phyloP scores from a whole-genome alignment of 2,888 invertebrate genomes.

The Tuberolachnus salignus region DNA sequence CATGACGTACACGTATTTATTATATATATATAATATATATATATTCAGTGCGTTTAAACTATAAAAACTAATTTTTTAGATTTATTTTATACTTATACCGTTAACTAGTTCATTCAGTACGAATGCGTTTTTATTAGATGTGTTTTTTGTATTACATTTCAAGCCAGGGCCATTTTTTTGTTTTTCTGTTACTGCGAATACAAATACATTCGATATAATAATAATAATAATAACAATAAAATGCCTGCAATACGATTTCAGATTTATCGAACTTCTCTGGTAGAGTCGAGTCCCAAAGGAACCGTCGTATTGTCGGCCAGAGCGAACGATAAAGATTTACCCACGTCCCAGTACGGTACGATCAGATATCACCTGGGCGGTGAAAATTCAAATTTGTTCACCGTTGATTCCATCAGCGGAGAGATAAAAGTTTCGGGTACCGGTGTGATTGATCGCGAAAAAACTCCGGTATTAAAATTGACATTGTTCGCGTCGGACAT shows the following conservation, averaged over 20 bases:
- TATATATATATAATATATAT: too few species aligned
- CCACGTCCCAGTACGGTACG: constrained; percentile 70
- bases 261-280: constrained; percentile 73
- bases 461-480: constrained; percentile 70
- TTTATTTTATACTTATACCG: too few species aligned
- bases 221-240: too few species aligned
- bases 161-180: too few species aligned
- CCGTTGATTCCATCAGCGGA: constrained; percentile 74
- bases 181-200: too few species aligned
- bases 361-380: constrained; percentile 76
- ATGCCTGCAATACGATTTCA: constrained; percentile 61
- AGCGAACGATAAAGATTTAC: constrained; percentile 75
- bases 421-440: constrained; percentile 67
- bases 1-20: too few species aligned
- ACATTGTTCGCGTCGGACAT: constrained; percentile 78
- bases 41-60: too few species aligned
- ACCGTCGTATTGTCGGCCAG: constrained; percentile 72
- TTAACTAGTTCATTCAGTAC: too few species aligned
- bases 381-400: constrained; percentile 76
- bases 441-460: constrained; percentile 60
- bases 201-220: too few species aligned
- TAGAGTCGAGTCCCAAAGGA: constrained; percentile 73
- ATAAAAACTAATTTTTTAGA: too few species aligned
- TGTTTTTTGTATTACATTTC: too few species aligned
- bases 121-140: too few species aligned